A percentile compares a stretch with the other conserved stretches of the same genome.
Conservation (phyloP, 1,140 invertebrate species). For the Papilio polytes region DNA sequence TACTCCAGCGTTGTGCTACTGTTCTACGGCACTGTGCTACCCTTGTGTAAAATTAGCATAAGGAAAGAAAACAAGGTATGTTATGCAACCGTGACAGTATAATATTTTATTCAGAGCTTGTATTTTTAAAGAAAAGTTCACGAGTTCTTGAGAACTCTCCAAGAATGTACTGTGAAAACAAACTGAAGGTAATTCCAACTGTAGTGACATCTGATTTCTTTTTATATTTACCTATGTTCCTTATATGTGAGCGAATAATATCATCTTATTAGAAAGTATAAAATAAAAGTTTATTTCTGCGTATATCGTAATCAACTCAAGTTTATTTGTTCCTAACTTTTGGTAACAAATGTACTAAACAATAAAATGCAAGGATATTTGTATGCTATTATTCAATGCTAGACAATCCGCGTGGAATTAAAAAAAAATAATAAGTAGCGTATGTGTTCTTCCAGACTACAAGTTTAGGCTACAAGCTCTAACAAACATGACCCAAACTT, state of each 20-base stretch:
- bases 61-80: slow-evolving; percentile 12
- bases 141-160: slow-evolving; percentile 26
- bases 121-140: slow-evolving; percentile 26
- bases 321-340: too few species aligned
- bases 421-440: too few species aligned
- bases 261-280: background rate
- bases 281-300: too few species aligned
- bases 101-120: slow-evolving; percentile 5
- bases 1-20: background rate
- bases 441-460: background rate
- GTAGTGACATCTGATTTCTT: background rate
- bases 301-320: too few species aligned
- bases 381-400: too few species aligned
- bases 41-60: background rate
- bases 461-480: background rate
- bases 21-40: background rate
- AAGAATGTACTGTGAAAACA: slow-evolving; percentile 19
- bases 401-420: too few species aligned
- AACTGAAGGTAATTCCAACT: slow-evolving; percentile 5
- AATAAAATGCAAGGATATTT: background rate
- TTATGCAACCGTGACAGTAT: slow-evolving; percentile 9
- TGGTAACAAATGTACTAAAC: background rate
- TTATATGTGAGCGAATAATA: background rate
- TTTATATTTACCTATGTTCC: background rate
- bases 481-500: too few species aligned